These are phyloP conservation scores for Choreutis nemorana DNA, from an alignment of 2,888 invertebrate species.

Conservation along the genomic window DNA sequence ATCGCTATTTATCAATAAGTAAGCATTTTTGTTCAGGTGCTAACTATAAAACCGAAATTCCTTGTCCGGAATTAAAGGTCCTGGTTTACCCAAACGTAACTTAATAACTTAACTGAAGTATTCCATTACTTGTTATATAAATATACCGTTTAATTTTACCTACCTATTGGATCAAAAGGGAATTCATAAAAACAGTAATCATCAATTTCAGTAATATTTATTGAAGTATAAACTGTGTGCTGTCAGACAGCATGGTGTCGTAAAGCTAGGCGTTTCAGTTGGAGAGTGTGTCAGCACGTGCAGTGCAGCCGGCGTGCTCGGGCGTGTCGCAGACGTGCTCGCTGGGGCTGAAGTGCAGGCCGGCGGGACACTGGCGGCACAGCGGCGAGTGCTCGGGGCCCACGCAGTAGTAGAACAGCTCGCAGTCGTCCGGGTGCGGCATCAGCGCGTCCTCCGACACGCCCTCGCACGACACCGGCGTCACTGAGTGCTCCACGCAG, in stretches of 20 bases:
- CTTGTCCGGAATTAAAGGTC: too few relatives aligned
- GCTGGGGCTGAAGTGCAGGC: slow-evolving; percentile 21
- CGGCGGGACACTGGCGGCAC: slow-evolving; percentile 23
- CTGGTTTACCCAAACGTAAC: too few relatives aligned
- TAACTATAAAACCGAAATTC: too few relatives aligned
- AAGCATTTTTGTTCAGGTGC: too few relatives aligned
- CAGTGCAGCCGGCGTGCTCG: slow-evolving; percentile 15
- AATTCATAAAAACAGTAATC: too few relatives aligned
- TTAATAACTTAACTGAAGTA: too few relatives aligned
- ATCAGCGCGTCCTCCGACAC: slow-evolving; percentile 15
- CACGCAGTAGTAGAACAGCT: slow-evolving; percentile 25
- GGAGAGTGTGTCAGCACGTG: not conserved
- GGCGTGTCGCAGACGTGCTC: slow-evolving; percentile 22
- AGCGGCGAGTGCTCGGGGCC: slow-evolving; percentile 10
- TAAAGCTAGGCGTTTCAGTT: not conserved
- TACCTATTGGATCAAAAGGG: too few relatives aligned
- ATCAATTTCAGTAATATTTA: too few relatives aligned
- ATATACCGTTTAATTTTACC: too few relatives aligned
- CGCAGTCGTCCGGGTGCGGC: slow-evolving; percentile 25
- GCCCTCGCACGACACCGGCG: slow-evolving; percentile 17
- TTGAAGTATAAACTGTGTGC: too few relatives aligned
- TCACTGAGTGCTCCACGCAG: slow-evolving; percentile 16
- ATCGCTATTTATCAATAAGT: too few relatives aligned
- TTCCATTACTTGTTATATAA: too few relatives aligned
- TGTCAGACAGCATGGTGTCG: slow-evolving; percentile 9